Evolutionary conservation across 2,113 vertebrate species (phyloP).

Genomic region (Tringa solitaria): DNA sequence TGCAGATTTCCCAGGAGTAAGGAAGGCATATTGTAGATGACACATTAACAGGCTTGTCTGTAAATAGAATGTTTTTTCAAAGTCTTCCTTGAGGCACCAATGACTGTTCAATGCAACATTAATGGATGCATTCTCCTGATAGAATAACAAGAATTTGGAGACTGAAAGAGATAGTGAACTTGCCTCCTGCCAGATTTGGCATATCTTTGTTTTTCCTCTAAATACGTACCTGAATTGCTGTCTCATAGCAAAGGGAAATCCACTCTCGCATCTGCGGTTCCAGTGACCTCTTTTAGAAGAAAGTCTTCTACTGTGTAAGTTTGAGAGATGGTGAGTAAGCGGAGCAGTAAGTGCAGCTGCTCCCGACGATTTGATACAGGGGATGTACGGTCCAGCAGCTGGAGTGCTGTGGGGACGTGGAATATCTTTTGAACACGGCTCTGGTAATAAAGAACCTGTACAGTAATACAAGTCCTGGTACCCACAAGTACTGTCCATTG

Average conservation of each 20-base stretch:
- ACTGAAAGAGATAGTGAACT: neutral
- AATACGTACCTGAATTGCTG: neutral
- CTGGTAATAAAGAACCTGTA: neutral
- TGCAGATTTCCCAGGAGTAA: conserved; percentile 63
- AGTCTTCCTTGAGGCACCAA: conserved; percentile 57
- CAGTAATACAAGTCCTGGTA: neutral
- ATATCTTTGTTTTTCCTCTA: neutral
- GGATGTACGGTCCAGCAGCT: neutral
- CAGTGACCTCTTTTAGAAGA: neutral
- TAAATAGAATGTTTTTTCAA: conserved; percentile 44
- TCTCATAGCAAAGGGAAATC: neutral
- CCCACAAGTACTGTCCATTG: neutral
- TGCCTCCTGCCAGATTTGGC: neutral
- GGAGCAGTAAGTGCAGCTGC: neutral
- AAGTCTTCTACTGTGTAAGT: neutral
- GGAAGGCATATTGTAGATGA: conserved; percentile 60
- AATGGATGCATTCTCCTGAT: conserved; percentile 40
- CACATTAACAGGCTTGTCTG: conserved; percentile 67
- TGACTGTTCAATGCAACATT: conserved; percentile 45
- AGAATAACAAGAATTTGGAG: neutral
- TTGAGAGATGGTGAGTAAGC: neutral
- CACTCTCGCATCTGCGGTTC: neutral
- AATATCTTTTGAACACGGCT: neutral
- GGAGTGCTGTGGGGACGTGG: neutral
- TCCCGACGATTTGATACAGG: neutral